phyloP scores from a whole-genome alignment of 2,797 vertebrate genomes.

The Leptoclinus maculatus region DNA sequence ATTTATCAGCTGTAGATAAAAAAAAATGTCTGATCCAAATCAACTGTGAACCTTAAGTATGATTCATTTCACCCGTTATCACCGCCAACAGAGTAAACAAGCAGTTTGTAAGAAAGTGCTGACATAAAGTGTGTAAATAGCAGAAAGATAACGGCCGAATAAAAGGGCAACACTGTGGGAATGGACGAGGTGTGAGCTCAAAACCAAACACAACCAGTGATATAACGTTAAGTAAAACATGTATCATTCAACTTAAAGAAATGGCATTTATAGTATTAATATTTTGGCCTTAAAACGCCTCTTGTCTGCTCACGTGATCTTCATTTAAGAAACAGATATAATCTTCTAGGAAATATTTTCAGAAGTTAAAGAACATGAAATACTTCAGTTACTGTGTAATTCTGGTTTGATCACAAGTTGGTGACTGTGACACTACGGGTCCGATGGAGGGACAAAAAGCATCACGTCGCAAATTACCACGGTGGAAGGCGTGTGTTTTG shows the following conservation, averaged over 20 bases:
- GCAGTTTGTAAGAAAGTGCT: neutral
- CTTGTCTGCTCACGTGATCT: neutral
- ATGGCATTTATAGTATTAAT: neutral
- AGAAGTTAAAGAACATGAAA: neutral
- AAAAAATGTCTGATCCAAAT: neutral
- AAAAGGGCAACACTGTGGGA: neutral
- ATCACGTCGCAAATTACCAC: neutral
- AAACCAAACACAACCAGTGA: neutral
- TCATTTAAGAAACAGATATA: neutral
- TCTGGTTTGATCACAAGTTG: neutral
- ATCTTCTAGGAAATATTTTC: no score
- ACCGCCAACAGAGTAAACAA: neutral
- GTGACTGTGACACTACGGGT: conserved; percentile 22
- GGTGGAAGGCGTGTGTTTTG: conserved; percentile 26
- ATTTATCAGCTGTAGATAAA: neutral
- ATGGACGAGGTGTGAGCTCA: no score
- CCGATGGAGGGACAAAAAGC: conserved; percentile 14
- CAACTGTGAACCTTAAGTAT: neutral
- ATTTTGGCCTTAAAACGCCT: neutral
- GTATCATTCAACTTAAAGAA: neutral
- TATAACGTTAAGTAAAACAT: neutral
- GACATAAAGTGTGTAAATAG: neutral
- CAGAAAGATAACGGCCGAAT: neutral
- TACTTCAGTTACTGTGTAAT: neutral
- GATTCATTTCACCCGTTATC: neutral